A percentile compares a stretch with the other conserved stretches of the same genome.
These are phyloP conservation scores for Eledona agricola DNA, from an alignment of 2,888 invertebrate species.

Conservation along the genomic window DNA sequence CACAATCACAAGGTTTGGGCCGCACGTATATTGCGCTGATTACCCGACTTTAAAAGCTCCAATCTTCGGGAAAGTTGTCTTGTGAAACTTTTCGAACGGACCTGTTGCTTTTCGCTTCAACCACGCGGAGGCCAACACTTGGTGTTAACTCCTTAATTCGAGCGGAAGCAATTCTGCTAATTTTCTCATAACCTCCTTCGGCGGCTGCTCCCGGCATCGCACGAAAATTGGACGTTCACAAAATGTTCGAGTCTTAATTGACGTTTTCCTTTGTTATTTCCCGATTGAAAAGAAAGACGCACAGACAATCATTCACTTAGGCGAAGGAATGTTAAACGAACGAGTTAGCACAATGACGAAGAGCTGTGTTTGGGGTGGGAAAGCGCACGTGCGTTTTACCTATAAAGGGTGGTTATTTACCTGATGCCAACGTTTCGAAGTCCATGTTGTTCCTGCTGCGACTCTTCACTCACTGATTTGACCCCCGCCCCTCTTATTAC, in stretches of 20 bases:
- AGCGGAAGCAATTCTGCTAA: conserved; percentile 26
- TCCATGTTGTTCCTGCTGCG: conserved; percentile 49
- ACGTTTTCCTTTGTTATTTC: conserved; percentile 33
- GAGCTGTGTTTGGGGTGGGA: conserved; percentile 4
- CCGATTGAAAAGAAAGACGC: conserved; percentile 33
- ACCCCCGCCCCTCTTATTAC: conserved; percentile 48
- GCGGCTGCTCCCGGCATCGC: not conserved
- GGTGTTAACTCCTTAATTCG: conserved; percentile 13
- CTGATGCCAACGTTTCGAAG: conserved; percentile 61
- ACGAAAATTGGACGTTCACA: conserved; percentile 1
- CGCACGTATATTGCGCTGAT: too few species aligned
- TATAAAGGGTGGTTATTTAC: conserved; percentile 51
- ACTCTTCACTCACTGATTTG: conserved; percentile 44
- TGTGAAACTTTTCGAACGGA: conserved; percentile 1
- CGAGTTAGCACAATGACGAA: conserved; percentile 38
- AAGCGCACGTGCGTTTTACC: conserved; percentile 7
- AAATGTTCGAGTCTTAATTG: conserved; percentile 19
- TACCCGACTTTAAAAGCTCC: too few species aligned
- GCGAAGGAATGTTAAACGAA: conserved; percentile 52
- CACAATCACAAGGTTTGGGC: conserved; percentile 1
- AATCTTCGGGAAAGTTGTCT: too few species aligned
- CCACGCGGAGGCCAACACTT: conserved; percentile 19
- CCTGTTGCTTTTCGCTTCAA: not conserved
- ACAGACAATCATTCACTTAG: conserved; percentile 57
- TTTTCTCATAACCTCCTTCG: conserved; percentile 22